Evolutionary conservation across 2,888 invertebrate genomes (phyloP), one percentile per base, ranked within the genome.

Genomic region (Mylabris sibirica): DNA sequence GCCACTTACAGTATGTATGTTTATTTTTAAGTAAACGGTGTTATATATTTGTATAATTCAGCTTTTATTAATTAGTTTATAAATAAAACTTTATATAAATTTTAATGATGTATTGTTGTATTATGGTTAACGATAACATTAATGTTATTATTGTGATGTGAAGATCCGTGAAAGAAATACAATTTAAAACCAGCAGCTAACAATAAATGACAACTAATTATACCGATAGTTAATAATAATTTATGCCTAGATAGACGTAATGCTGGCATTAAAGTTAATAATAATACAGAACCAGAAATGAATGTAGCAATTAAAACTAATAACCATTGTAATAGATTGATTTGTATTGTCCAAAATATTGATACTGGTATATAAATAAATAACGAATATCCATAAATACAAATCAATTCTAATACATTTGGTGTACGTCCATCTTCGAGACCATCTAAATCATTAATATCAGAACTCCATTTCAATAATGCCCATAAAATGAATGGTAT

Each of bases 351-450:
- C 96, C 97, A 98, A 53, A 98, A 86, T 73, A 98, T 90, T 2
- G 97, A 94, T 9, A 97, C 93, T 4, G 98, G 98, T 79, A 99
- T 91, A 85, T 96, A 99, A 79, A 98, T 94, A 38, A 96, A 91
- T 60, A 99, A 87, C 0, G 97, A 97, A 85, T 99, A 99, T 9
- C 98, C 99, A 81, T 98, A 99, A 11, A 98, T 88, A 83, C 97
- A 98, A 81, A 98, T 89, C 11, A 98, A 88, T 74, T 98, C 96
- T 76, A 98, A 66, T 81, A 96, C 87, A 22, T 92, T 89, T 22
- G 92, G 92, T 0, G 88, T 85, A 34, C 87, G 86, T 22, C 87
- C 83, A 11, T 86, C 92, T 85, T 90, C 89, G 64, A 90, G 89
- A 66, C 90, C 88, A 78, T 91, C 91, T 66, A 90, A 86, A n/a